These are phyloP conservation scores for Aphaenogaster floridana DNA, from an alignment of 1,140 invertebrate genomes.

Conservation along the genomic window DNA sequence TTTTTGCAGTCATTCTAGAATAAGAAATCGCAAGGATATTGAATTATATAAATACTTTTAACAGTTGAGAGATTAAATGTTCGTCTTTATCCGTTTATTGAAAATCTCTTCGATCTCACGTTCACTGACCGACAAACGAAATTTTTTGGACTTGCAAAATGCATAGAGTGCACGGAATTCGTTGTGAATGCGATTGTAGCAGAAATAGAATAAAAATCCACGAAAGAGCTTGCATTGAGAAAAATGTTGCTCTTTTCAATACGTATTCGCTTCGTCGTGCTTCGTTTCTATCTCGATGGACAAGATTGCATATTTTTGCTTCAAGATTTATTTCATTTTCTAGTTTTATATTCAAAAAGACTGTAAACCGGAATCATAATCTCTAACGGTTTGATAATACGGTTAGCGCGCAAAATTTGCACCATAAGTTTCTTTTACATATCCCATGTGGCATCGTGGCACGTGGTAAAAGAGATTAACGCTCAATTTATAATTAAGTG, in stretches of 20 bases:
- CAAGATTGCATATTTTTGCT: background rate
- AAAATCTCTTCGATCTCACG: constrained; percentile 52
- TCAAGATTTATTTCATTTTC: background rate
- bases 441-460: background rate
- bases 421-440: background rate
- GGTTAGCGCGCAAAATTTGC: background rate
- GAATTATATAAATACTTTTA: background rate
- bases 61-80: background rate
- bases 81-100: constrained; percentile 33
- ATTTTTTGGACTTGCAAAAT: constrained; percentile 3
- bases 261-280: background rate
- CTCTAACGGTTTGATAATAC: background rate
- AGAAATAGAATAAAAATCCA: constrained; percentile 18
- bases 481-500: constrained; percentile 13
- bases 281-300: constrained; percentile 3
- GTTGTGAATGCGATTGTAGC: background rate
- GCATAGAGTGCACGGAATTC: background rate
- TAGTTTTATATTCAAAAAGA: background rate
- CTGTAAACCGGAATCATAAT: background rate
- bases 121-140: constrained; percentile 47
- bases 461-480: constrained; percentile 10
- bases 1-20: background rate
- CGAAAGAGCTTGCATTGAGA: background rate
- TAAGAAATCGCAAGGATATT: background rate
- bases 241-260: constrained; percentile 2